Percentiles rank a stretch among this genome's conserved stretches.
phyloP scores from a whole-genome alignment of 2,888 invertebrate species.

The Drymonia ruficornis region DNA sequence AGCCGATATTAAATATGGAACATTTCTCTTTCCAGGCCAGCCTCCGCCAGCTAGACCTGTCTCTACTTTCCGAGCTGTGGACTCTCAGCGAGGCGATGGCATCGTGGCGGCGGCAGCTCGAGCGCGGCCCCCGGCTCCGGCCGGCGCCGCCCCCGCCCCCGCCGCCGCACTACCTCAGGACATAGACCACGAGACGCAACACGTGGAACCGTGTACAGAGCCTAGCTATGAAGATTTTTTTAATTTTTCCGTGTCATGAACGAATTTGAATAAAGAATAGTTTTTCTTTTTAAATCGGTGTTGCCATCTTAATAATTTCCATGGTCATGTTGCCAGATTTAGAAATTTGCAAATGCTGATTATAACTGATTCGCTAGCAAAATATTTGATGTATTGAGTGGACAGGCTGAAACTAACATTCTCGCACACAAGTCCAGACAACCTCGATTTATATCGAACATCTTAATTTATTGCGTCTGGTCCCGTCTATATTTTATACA shows the following conservation, averaged over 20 bases:
- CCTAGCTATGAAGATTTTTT: neutral
- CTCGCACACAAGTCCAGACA: neutral
- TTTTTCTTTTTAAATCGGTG: neutral
- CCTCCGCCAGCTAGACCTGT: slow-evolving; percentile 94
- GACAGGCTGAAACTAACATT: no score
- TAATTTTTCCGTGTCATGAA: neutral
- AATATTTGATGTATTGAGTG: no score
- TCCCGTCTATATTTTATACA: neutral
- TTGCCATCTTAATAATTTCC: neutral
- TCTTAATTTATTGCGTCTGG: neutral
- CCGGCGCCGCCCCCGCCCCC: slow-evolving; percentile 80
- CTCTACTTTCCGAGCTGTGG: slow-evolving; percentile 95
- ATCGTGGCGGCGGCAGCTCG: slow-evolving; percentile 87
- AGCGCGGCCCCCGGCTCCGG: slow-evolving; percentile 80
- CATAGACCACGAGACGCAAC: slow-evolving; percentile 41
- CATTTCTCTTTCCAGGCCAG: slow-evolving; percentile 88
- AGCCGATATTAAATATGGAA: slow-evolving; percentile 6
- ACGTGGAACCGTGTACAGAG: neutral
- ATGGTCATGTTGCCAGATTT: neutral
- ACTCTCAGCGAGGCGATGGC: slow-evolving; percentile 96
- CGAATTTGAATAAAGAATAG: neutral
- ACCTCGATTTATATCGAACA: neutral
- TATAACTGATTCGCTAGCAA: no score
- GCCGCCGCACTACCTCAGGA: slow-evolving; percentile 76
- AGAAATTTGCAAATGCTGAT: neutral